Base-by-base conservation (phyloP, 2,113 vertebrate species). In the Origma solitaria region DNA sequence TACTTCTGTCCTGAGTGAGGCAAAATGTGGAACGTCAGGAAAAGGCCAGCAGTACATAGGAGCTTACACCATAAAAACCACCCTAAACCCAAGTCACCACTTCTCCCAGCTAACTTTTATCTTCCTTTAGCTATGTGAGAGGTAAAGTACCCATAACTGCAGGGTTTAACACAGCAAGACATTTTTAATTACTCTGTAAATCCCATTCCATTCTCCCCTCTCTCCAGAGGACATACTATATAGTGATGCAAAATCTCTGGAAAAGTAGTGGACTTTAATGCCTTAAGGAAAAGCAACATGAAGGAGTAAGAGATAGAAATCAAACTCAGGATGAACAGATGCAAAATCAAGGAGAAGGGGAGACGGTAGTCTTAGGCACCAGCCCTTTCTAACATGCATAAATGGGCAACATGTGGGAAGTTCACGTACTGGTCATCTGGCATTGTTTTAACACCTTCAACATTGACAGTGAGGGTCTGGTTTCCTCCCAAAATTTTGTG, bases 341-440 rank as follows among this genome's bases (percentile, higher is more conserved):
- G 30, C 31, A 81, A 70, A 89, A 35, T 30, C 40, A 49, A 38
- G 18, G 28, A 57, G 23, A 57, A 71, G 7, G 7, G 13, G 6
- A 80, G 49, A 54, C 18, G 37, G 28, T 0, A 76, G 57, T 50
- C 18, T 15, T n/a, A 38, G 57, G 31, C 14, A 17, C 16, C 28
- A 80, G 16, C 44, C 38, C 66, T 51, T 80, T 50, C 14, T 20
- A 86, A 18, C 8, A 27, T 3, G 30, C 38, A 45, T 2, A 33
- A 91, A 45, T 3, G 8, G 10, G 37, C 24, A 78, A 8, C 87
- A 86, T 9, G 16, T 6, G 20, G 19, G 1, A 70, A 38, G 33
- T 57, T 78, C 84, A 98, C 99, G 86, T 98, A 99, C 99, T 99
- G 99, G 96, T 99, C 99, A 91, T 98, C 99, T 1, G 99, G 98